Evolutionary conservation across 2,888 invertebrate species (phyloP).

Genomic region (Erynnis tages): DNA sequence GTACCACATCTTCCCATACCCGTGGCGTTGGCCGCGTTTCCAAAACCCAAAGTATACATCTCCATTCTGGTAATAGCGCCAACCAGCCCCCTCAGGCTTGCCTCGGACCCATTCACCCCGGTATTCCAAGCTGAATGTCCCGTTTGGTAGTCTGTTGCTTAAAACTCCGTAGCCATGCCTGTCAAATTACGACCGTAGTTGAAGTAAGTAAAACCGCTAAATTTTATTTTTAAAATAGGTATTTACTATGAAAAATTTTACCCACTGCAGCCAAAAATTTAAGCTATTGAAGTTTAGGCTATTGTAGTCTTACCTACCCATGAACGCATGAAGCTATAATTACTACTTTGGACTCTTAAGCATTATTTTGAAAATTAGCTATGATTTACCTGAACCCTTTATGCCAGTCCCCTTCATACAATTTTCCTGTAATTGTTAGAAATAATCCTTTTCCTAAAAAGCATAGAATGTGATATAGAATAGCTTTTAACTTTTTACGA

Average conservation of each 20-base stretch:
- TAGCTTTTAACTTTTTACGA: too few relatives aligned
- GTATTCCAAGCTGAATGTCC: constrained; percentile 72
- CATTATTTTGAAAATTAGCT: too few relatives aligned
- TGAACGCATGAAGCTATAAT: too few relatives aligned
- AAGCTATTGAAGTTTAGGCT: too few relatives aligned
- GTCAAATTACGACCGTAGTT: not conserved
- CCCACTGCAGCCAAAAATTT: too few relatives aligned
- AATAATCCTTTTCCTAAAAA: constrained; percentile 75
- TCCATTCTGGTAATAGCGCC: constrained; percentile 78
- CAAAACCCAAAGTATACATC: constrained; percentile 83
- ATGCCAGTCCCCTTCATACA: constrained; percentile 85
- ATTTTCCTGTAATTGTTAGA: constrained; percentile 63
- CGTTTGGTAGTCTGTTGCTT: constrained; percentile 58
- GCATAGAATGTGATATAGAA: too few relatives aligned
- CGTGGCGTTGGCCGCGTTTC: constrained; percentile 72
- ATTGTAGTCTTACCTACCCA: too few relatives aligned
- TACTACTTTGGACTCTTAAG: too few relatives aligned
- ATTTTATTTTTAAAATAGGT: too few relatives aligned
- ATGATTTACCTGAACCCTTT: constrained; percentile 68
- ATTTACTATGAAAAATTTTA: too few relatives aligned
- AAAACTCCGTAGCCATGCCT: constrained; percentile 83
- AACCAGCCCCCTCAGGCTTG: constrained; percentile 80
- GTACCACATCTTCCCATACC: constrained; percentile 84
- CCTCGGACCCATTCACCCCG: constrained; percentile 83
- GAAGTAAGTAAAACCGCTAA: too few relatives aligned